Percentiles rank a stretch among this genome's conserved stretches.
Conservation (phyloP, 1,140 invertebrate genomes). For the Orchestia grillus region DNA sequence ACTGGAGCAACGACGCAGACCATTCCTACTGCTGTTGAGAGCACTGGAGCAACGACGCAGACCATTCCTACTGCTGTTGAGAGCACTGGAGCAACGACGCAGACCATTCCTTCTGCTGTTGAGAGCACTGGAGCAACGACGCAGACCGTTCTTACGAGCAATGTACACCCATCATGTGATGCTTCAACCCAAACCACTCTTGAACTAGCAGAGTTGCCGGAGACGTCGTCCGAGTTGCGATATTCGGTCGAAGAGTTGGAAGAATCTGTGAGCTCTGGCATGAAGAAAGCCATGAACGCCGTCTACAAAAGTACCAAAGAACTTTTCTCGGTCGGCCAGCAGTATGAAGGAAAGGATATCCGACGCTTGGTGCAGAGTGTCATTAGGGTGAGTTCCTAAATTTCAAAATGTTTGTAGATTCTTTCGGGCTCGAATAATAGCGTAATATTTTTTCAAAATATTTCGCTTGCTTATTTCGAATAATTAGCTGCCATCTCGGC, state of each 20-base stretch:
- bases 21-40: too few relatives aligned
- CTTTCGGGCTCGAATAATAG: neutral
- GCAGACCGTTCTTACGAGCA: neutral
- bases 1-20: too few relatives aligned
- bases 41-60: neutral
- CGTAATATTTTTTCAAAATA: neutral
- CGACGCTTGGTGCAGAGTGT: constrained; percentile 6
- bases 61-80: neutral
- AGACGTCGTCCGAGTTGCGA: neutral
- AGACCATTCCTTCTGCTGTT: neutral
- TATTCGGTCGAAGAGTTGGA: neutral
- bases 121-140: neutral
- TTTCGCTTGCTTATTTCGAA: neutral
- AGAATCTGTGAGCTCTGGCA: neutral
- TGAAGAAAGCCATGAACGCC: constrained; percentile 44
- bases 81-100: neutral
- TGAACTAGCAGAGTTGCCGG: neutral
- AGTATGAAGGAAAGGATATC: neutral
- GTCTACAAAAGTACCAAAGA: constrained; percentile 38
- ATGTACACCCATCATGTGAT: neutral
- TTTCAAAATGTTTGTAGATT: neutral
- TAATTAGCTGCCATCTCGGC: too few relatives aligned
- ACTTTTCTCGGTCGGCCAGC: neutral
- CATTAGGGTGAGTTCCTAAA: neutral
- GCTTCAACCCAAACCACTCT: neutral